Percentiles rank a stretch among this genome's conserved stretches.
Conservation (phyloP, 2,797 vertebrate species). For the Phrynocephalus guinanensis region DNA sequence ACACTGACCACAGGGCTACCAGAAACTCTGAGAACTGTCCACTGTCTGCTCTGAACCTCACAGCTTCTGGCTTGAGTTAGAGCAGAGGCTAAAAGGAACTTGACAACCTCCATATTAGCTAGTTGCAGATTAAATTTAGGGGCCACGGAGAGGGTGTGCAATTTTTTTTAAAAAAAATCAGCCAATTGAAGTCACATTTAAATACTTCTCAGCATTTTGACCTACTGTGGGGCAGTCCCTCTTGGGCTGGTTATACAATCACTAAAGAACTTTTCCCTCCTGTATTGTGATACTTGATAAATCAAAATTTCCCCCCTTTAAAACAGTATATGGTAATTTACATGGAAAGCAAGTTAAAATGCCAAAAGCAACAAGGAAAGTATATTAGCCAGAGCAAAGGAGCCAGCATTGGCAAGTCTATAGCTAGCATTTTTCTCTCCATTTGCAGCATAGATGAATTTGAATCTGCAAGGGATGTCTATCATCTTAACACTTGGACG, state of each 20-base stretch:
- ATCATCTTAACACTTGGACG: constrained; percentile 72
- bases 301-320: constrained; percentile 52
- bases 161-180: no score
- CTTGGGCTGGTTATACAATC: not conserved
- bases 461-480: constrained; percentile 67
- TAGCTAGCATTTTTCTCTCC: constrained; percentile 68
- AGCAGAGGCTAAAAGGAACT: no score
- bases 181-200: no score
- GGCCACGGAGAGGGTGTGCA: no score
- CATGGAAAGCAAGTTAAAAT: constrained; percentile 1
- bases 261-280: constrained; percentile 5
- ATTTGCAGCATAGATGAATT: constrained; percentile 65
- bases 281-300: constrained; percentile 18
- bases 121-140: no score
- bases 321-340: constrained; percentile 34
- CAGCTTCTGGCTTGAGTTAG: no score
- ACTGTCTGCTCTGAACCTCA: no score
- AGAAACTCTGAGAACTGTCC: no score
- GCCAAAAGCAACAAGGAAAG: constrained; percentile 22
- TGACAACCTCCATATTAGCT: no score
- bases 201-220: no score
- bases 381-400: constrained; percentile 14
- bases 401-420: constrained; percentile 47
- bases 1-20: no score
- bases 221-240: no score